Conservation (phyloP, 2,113 vertebrate genomes). For the Chaetodon auriga region DNA sequence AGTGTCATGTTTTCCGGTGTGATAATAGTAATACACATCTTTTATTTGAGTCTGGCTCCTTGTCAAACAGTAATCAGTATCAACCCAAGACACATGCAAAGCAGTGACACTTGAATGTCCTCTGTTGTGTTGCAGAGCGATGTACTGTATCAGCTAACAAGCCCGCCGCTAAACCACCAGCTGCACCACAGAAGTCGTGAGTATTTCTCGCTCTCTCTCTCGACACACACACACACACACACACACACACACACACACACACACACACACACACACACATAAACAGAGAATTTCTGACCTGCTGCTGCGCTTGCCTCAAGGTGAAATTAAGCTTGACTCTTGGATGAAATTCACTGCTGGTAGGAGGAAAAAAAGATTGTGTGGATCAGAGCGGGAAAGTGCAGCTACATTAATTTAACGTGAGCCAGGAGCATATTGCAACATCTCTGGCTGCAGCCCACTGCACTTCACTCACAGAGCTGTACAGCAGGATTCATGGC, state of each 20-base stretch:
- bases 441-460: constrained; percentile 66
- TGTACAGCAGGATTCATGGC: constrained; percentile 47
- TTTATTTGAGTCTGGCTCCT: constrained; percentile 45
- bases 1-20: constrained; percentile 44
- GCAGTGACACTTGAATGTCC: constrained; percentile 41
- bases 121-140: constrained; percentile 90
- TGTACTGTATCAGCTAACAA: constrained; percentile 91
- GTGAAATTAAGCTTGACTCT: constrained; percentile 75
- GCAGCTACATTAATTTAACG: constrained; percentile 74
- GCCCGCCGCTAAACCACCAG: constrained; percentile 89
- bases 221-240: not conserved
- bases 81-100: constrained; percentile 42
- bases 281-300: constrained; percentile 54
- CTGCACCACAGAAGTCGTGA: constrained; percentile 93
- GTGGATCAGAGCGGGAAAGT: constrained; percentile 72
- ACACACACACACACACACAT: constrained; percentile 30
- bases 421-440: constrained; percentile 73
- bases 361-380: constrained; percentile 63
- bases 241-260: constrained; percentile 8
- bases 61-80: constrained; percentile 53
- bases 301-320: constrained; percentile 63
- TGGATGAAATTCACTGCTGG: constrained; percentile 70
- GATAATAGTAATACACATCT: constrained; percentile 26
- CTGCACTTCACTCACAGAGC: constrained; percentile 59
- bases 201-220: constrained; percentile 75